Base-by-base conservation (phyloP, 2,113 vertebrate genomes). In the Leucopsar rothschildi region DNA sequence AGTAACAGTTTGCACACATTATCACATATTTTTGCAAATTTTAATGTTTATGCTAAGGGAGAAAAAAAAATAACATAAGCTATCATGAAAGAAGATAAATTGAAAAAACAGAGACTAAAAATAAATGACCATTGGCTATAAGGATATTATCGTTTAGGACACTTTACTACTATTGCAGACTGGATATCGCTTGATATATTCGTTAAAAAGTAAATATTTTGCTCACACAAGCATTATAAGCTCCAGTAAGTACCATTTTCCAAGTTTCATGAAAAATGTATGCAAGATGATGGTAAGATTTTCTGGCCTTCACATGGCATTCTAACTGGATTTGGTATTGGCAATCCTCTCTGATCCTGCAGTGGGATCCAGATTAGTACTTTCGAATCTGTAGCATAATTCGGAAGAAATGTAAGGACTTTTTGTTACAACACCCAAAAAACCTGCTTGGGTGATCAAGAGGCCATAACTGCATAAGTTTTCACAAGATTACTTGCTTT, bases 181-280 rank as follows among this genome's bases (percentile, higher is more conserved):
- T 57, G 49, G 4, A 9, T 72, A 64, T 31, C 3, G 6, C 8
- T 24, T 71, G 10, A n/a, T 40, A 40, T 11, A 33, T 69, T 80
- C 8, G 35, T 65, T 66, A 69, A 77, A 55, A 91, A 47, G 3
- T 17, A 59, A 50, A 24, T 44, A 53, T 59, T 90, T 95, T 66
- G 2, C 27, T 72, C 53, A 60, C 61, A 23, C 2, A 42, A 25
- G 47, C 17, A 1, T 29, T 64, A 44, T 9, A 65, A 63, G 4
- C 4, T 66, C n/a, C 14, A 59, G 33, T n/a, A 83, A 68, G 12
- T 56, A 72, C 8, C 0, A 0, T 27, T 37, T 20, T 18, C 7
- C 10, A 56, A 64, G 44, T 72, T 86, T 44, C 15, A 77, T 31
- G 15, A 53, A 80, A 92, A 92, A 39, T 39, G 10, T 8, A 37